Base-by-base conservation (phyloP, 2,113 vertebrate species). In the Ophiodon elongatus region DNA sequence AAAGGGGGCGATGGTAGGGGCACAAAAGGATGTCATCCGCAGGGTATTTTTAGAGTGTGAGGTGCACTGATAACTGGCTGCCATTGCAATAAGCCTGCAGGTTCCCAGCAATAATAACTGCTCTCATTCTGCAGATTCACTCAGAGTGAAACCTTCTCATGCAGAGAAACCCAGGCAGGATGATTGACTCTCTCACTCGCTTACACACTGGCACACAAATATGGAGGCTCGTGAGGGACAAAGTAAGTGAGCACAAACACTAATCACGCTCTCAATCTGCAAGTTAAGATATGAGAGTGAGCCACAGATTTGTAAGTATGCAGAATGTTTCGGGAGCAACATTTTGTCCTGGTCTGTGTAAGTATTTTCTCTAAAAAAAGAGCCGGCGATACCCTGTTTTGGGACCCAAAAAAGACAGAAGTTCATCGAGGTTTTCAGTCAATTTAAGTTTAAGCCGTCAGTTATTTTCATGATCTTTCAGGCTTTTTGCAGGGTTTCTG, bases 1-100 rank as follows among this genome's bases (percentile, higher is more conserved):
- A 84, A 90, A 71, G 69, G 86, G 86, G 82, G 82, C 70, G 67
- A 84, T 45, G 76, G 76, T 62, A 65, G 77, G 85, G 75, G 60
- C 87, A 90, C 85, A 91, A 90, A 89, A 88, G 85, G 85, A 90
- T 88, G 85, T 88, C 85, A 83, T 86, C 81, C 84, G 63, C 8
- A 13, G 63, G 79, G 79, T 92, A 92, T 91, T 92, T 91, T 88
- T 92, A 90, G 91, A 79, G 79, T 1, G 56, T 83, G 86, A 92
- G 90, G 86, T 89, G 82, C 80, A 25, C 75, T 79, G 88, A 81
- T 88, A 88, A 85, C 52, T 6, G 81, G 78, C 67, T 86, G 56
- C 88, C 71, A n/a, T 41, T 79, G 64, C 75, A 78, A 75, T 85
- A 84, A 82, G 80, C 87, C 90, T 84, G 72, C 79, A 88, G 89